Percentiles rank a stretch among this genome's conserved stretches.
These are phyloP conservation scores for Prochilodus magdalenae DNA, from an alignment of 2,113 vertebrate species.

Conservation along the genomic window DNA sequence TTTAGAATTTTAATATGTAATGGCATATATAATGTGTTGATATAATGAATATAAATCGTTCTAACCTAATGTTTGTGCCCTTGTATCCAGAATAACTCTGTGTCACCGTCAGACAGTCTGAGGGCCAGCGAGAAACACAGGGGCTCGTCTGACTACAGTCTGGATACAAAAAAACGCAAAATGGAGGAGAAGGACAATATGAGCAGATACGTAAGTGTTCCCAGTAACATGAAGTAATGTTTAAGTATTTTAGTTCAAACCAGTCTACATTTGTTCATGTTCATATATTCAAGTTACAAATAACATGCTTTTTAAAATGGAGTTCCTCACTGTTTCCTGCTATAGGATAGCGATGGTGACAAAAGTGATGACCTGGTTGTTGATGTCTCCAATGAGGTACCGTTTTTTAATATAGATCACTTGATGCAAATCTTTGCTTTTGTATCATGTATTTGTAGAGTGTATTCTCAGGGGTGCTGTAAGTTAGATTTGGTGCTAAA, in stretches of 20 bases:
- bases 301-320: background rate
- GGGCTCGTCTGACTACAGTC: slow-evolving; percentile 86
- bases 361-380: slow-evolving; percentile 97
- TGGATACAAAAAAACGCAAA: slow-evolving; percentile 94
- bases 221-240: background rate
- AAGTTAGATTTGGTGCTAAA: too few relatives aligned
- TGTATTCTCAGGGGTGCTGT: background rate
- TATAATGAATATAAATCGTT: background rate
- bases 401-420: background rate
- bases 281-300: too few relatives aligned
- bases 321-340: too few relatives aligned
- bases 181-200: slow-evolving; percentile 95
- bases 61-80: slow-evolving; percentile 24
- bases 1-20: background rate
- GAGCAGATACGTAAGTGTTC: slow-evolving; percentile 89
- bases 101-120: slow-evolving; percentile 93
- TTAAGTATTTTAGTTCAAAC: too few relatives aligned
- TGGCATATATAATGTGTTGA: background rate
- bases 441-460: too few relatives aligned
- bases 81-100: slow-evolving; percentile 87
- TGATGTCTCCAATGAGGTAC: slow-evolving; percentile 95
- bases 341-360: slow-evolving; percentile 95
- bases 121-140: slow-evolving; percentile 92
- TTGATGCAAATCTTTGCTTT: background rate
- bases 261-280: too few relatives aligned